A percentile compares a stretch with the other conserved stretches of the same genome.
phyloP scores from a whole-genome alignment of 2,888 invertebrate species.

The Oxycera nigricornis region DNA sequence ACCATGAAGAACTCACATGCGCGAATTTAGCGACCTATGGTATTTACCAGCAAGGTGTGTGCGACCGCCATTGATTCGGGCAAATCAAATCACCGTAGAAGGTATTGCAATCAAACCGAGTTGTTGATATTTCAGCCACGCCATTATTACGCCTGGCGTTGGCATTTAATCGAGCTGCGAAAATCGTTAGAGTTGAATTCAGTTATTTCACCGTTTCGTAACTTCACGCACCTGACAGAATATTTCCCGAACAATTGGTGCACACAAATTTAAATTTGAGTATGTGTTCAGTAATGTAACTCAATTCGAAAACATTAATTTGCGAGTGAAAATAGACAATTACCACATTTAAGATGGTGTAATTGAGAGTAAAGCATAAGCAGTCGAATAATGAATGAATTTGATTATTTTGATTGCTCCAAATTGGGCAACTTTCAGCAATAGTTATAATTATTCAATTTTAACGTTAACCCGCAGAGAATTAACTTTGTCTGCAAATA shows the following conservation, averaged over 20 bases:
- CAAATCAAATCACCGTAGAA: not conserved
- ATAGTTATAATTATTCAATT: too few species aligned
- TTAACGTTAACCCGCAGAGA: too few species aligned
- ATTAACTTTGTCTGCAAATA: too few species aligned
- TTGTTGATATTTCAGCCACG: slow-evolving; percentile 15
- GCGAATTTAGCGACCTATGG: not conserved
- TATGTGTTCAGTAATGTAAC: too few species aligned
- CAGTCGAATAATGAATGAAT: too few species aligned
- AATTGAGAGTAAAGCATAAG: too few species aligned
- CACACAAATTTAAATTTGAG: not conserved
- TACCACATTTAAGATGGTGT: not conserved
- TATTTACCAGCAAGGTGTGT: slow-evolving; percentile 19
- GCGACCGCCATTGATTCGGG: not conserved
- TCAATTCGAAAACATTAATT: too few species aligned
- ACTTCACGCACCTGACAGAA: slow-evolving; percentile 18
- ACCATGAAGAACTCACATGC: not conserved
- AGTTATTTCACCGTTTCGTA: slow-evolving; percentile 14
- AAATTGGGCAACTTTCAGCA: too few species aligned
- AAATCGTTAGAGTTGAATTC: slow-evolving; percentile 14
- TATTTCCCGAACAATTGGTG: slow-evolving; percentile 12
- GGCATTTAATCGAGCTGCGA: slow-evolving; percentile 13
- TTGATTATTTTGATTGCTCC: too few species aligned
- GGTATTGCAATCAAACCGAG: not conserved
- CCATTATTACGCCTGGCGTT: not conserved
- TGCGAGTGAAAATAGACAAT: too few species aligned